Base-by-base conservation (phyloP, 2,888 invertebrate species). In the Marronus borbonicus region DNA sequence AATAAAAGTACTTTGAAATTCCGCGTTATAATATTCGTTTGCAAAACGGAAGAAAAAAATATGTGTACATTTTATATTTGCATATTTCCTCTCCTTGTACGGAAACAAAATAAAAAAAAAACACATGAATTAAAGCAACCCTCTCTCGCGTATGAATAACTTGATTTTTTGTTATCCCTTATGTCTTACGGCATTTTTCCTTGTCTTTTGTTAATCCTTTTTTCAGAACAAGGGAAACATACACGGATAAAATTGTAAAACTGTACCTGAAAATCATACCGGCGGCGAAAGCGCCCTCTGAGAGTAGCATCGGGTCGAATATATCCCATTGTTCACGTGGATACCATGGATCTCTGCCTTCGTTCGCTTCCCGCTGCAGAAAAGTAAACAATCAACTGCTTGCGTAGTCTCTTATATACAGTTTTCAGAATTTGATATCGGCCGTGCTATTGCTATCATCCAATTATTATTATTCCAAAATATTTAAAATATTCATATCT, bases 201-300 rank as follows among this genome's bases (percentile, higher is more conserved):
- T 24, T 24, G 31, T 28, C 64, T 64, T 64, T 64, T 64, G 31
- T 31, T 64, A 64, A 64, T 64, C 31, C 64, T 64, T 64, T 52
- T 12, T 44, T 2, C 52, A n/a, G 52, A 52, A 17, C 14, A 3
- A 3, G n/a, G n/a, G 52, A 17, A 44, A 52, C 3, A 17, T 17
- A 52, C 0, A 52, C 0, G 14, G 2, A 52, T 52, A 52, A n/a
- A 44, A 36, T 70, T 55, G 58, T 24, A 24, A 24, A 24, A 66
- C 36, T 70, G 50, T 66, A 92, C 91, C 93, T 93, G 89, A 97
- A 98, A 85, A 98, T 98, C 95, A 98, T 98, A 83, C 97, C 98
- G 0, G 98, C 98, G 0, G 98, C 98, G 87, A 98, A 98, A 60
- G 98, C 95, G 69, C 97, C 96, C 89, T 97, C 97, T 0, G 97